Percentiles rank a stretch among this genome's conserved stretches.
These are phyloP conservation scores for Monopis laevigella DNA, from an alignment of 2,888 invertebrate species.

Conservation along the genomic window DNA sequence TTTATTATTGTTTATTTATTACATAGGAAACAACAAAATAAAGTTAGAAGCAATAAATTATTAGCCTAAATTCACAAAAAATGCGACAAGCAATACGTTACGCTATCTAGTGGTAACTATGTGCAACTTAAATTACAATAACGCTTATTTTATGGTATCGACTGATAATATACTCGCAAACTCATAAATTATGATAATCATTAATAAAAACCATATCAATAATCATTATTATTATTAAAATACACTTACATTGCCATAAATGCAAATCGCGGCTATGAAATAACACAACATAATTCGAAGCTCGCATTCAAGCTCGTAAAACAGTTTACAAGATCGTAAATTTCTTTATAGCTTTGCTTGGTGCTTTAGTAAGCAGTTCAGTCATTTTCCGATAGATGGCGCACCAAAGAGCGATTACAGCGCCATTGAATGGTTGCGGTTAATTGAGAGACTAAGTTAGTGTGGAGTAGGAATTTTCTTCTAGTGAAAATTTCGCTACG, in stretches of 20 bases:
- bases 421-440: conserved; percentile 26
- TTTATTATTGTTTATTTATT: too few relatives aligned
- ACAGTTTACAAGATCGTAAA: conserved; percentile 5
- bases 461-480: conserved; percentile 27
- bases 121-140: too few relatives aligned
- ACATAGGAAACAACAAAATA: too few relatives aligned
- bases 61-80: too few relatives aligned
- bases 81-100: too few relatives aligned
- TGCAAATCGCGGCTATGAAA: conserved; percentile 8
- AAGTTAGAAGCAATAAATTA: too few relatives aligned
- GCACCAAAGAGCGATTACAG: conserved; percentile 20
- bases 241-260: conserved; percentile 3
- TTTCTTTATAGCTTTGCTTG: conserved; percentile 2
- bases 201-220: conserved; percentile 1
- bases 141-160: too few relatives aligned
- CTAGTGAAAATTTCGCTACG: conserved; percentile 17
- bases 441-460: conserved; percentile 26
- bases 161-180: too few relatives aligned
- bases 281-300: conserved; percentile 9
- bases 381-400: conserved; percentile 39
- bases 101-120: too few relatives aligned
- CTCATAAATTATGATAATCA: too few relatives aligned
- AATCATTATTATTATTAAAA: conserved; percentile 4
- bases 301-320: conserved; percentile 8
- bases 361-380: conserved; percentile 30